These are phyloP conservation scores for Drosophila stalkeri DNA, from an alignment of 2,888 invertebrate genomes.

Conservation along the genomic window DNA sequence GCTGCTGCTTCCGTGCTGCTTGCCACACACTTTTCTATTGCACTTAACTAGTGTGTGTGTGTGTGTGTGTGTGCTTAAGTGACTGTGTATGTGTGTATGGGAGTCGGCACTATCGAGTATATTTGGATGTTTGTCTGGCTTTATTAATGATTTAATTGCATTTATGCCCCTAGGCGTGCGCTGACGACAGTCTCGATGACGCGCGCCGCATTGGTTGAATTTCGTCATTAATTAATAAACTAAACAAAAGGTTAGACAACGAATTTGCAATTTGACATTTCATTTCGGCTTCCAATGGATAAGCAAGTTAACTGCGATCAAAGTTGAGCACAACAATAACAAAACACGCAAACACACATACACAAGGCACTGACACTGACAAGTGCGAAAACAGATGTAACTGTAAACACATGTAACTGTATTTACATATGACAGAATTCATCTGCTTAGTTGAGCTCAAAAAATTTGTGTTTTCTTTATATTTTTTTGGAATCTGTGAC, in stretches of 20 bases:
- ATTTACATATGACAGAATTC: slow-evolving; percentile 23
- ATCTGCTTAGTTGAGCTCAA: slow-evolving; percentile 54
- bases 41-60: slow-evolving; percentile 53
- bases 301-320: slow-evolving; percentile 40
- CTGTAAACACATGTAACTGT: slow-evolving; percentile 12
- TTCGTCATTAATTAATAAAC: slow-evolving; percentile 78
- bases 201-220: slow-evolving; percentile 50
- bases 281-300: slow-evolving; percentile 20
- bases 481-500: slow-evolving; percentile 37
- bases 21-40: slow-evolving; percentile 66
- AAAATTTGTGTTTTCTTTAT: slow-evolving; percentile 21
- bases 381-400: slow-evolving; percentile 9
- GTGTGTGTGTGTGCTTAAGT: slow-evolving; percentile 15
- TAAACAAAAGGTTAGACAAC: slow-evolving; percentile 67
- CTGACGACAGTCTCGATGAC: slow-evolving; percentile 65
- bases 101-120: slow-evolving; percentile 46
- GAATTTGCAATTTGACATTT: slow-evolving; percentile 67
- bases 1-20: slow-evolving; percentile 47
- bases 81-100: slow-evolving; percentile 12
- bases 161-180: slow-evolving; percentile 72
- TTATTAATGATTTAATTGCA: slow-evolving; percentile 79
- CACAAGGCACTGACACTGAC: background rate
- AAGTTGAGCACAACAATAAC: slow-evolving; percentile 28
- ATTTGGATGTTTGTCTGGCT: slow-evolving; percentile 71
- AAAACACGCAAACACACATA: slow-evolving; percentile 7